phyloP scores from a whole-genome alignment of 2,113 vertebrate species.

The Hepsetus odoe region DNA sequence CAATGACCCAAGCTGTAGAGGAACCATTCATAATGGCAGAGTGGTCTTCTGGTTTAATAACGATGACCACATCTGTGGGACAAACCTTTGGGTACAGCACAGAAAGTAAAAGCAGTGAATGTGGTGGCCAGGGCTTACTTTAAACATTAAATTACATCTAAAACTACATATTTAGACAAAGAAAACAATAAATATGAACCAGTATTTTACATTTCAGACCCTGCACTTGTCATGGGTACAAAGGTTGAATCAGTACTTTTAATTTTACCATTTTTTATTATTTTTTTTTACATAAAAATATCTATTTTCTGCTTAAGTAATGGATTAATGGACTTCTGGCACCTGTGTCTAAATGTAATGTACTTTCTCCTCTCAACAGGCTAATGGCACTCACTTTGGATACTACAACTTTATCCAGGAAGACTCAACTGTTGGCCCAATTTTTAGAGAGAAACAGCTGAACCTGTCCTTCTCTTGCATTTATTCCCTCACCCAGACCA shows the following conservation, averaged over 20 bases:
- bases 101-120: neutral
- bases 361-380: neutral
- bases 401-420: conserved; percentile 18
- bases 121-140: neutral
- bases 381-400: conserved; percentile 45
- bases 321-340: no score
- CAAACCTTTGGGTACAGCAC: conserved; percentile 22
- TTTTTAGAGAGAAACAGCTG: conserved; percentile 27
- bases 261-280: no score
- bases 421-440: neutral
- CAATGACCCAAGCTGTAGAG: conserved; percentile 5
- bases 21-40: neutral
- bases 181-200: no score
- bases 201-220: no score
- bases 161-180: no score
- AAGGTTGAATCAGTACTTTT: no score
- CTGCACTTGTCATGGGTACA: no score
- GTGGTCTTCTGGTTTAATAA: neutral
- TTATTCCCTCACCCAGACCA: conserved; percentile 24
- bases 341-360: no score
- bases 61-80: neutral
- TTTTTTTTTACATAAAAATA: no score
- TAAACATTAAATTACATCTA: no score
- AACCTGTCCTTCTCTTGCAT: conserved; percentile 9
- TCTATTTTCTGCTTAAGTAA: no score